Percentiles rank a stretch among this genome's conserved stretches.
phyloP scores from a whole-genome alignment of 2,888 invertebrate species.

The Phorcus lineatus region DNA sequence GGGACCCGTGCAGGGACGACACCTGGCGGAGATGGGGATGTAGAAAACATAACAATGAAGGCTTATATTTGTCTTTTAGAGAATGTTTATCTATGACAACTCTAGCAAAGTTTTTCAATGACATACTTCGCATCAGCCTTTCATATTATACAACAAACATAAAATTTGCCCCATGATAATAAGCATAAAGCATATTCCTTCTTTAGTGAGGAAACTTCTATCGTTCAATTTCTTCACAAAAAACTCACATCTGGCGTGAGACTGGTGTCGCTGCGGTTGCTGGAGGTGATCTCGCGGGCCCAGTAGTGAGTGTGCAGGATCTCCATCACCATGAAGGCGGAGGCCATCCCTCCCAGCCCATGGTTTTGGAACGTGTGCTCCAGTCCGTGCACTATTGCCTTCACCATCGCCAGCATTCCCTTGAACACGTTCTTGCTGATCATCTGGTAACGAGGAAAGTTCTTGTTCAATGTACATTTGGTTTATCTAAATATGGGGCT shows the following conservation, averaged over 20 bases:
- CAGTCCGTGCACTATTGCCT: conserved; percentile 91
- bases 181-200: too few species aligned
- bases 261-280: conserved; percentile 71
- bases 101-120: too few species aligned
- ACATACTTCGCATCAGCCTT: too few species aligned
- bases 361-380: conserved; percentile 94
- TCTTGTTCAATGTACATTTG: too few species aligned
- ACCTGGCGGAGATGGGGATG: conserved; percentile 47
- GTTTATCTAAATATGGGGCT: too few species aligned
- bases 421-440: conserved; percentile 94
- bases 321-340: conserved; percentile 96
- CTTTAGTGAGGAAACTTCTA: too few species aligned
- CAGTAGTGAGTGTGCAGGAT: conserved; percentile 97
- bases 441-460: conserved; percentile 52
- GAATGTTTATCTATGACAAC: too few species aligned
- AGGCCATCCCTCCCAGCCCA: conserved; percentile 95
- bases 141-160: too few species aligned
- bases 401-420: conserved; percentile 94
- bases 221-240: too few species aligned
- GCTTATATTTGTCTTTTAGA: too few species aligned
- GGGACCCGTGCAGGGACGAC: conserved; percentile 74
- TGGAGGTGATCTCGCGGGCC: conserved; percentile 66
- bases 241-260: conserved; percentile 68
- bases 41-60: too few species aligned
- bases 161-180: too few species aligned